These are phyloP conservation scores for Leptinotarsa texana DNA, from an alignment of 1,140 invertebrate genomes.

Conservation along the genomic window DNA sequence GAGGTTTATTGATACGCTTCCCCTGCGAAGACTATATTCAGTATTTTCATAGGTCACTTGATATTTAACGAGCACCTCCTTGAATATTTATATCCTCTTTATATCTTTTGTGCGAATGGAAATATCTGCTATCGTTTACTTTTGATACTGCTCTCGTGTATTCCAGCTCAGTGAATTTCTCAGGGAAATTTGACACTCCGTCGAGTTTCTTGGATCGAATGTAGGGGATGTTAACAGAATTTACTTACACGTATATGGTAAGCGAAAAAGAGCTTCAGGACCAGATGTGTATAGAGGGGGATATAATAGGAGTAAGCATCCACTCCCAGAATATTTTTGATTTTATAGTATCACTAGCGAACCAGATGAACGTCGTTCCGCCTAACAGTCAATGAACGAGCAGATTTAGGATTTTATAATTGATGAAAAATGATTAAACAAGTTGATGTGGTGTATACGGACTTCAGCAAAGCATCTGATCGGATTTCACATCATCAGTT, in stretches of 20 bases:
- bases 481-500: too few relatives aligned
- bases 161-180: slow-evolving; percentile 35
- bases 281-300: too few relatives aligned
- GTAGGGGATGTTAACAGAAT: not conserved
- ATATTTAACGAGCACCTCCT: slow-evolving; percentile 39
- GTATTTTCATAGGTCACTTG: slow-evolving; percentile 41
- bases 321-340: too few relatives aligned
- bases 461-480: too few relatives aligned
- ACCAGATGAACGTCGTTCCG: too few relatives aligned
- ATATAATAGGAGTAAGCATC: too few relatives aligned
- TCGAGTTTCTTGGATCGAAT: not conserved
- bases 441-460: too few relatives aligned
- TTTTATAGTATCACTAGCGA: too few relatives aligned
- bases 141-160: slow-evolving; percentile 31
- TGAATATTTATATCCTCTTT: slow-evolving; percentile 42
- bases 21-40: slow-evolving; percentile 1
- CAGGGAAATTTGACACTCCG: slow-evolving; percentile 10
- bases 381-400: too few relatives aligned
- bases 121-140: slow-evolving; percentile 37
- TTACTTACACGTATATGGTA: not conserved
- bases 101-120: slow-evolving; percentile 37
- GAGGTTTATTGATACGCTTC: slow-evolving; percentile 2
- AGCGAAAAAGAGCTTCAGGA: not conserved
- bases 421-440: too few relatives aligned
- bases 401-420: too few relatives aligned